phyloP scores from a whole-genome alignment of 64 coral and sea anemone species.

The Hydrozoanthus tunicans region DNA sequence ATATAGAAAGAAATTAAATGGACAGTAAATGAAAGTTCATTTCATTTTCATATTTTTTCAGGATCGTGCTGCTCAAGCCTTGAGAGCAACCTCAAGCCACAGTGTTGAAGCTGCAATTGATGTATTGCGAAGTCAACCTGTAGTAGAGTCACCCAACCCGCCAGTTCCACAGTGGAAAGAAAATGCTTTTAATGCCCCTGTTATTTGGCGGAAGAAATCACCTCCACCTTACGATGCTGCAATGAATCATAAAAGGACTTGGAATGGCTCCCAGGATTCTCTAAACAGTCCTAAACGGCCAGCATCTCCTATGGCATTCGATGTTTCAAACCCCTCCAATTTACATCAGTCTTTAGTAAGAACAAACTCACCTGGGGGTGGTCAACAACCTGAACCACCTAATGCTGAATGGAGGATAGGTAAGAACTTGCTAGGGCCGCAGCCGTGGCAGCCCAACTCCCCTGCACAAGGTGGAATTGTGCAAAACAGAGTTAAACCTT shows the following conservation, averaged over 20 bases:
- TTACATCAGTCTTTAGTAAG: conserved; percentile 35
- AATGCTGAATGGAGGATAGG: conserved; percentile 54
- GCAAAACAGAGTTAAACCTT: conserved; percentile 21
- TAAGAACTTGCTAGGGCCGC: conserved; percentile 34
- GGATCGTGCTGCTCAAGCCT: conserved; percentile 72
- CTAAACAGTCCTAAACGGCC: conserved; percentile 71
- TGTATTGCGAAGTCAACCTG: conserved; percentile 30
- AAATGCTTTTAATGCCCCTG: conserved; percentile 35
- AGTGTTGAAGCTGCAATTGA: conserved; percentile 78
- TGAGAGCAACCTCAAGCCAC: conserved; percentile 66
- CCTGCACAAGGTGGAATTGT: conserved; percentile 37
- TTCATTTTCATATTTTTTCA: conserved; percentile 34
- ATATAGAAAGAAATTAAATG: too few relatives aligned
- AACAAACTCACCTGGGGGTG: conserved; percentile 53
- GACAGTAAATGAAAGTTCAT: too few relatives aligned
- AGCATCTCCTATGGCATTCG: conserved; percentile 76
- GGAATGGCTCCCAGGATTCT: conserved; percentile 86
- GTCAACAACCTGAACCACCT: conserved; percentile 26
- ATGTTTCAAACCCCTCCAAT: conserved; percentile 10
- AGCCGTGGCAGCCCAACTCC: conserved; percentile 45
- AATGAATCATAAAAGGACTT: conserved; percentile 68
- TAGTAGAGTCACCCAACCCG: neutral
- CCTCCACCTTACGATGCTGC: conserved; percentile 78
- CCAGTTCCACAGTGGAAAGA: conserved; percentile 51
- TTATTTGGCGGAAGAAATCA: conserved; percentile 35